These are phyloP conservation scores for Motacilla alba DNA, from an alignment of 2,113 vertebrate genomes.

Conservation along the genomic window DNA sequence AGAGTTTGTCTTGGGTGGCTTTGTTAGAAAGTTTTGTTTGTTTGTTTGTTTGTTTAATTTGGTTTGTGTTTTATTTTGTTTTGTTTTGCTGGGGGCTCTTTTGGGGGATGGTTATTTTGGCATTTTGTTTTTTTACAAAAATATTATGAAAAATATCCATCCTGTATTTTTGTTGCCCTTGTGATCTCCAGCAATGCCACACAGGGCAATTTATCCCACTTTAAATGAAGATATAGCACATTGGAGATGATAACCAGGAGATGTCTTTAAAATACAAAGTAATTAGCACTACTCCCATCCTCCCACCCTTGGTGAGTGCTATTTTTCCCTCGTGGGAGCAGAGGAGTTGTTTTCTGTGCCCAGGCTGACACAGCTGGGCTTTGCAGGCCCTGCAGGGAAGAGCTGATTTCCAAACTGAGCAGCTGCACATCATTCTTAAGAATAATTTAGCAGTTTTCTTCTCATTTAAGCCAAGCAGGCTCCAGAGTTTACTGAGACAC, in stretches of 20 bases:
- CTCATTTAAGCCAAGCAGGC: background rate
- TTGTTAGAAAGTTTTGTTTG: background rate
- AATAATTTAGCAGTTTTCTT: background rate
- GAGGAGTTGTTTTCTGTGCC: background rate
- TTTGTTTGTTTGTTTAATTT: background rate
- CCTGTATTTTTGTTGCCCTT: background rate
- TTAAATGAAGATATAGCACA: background rate
- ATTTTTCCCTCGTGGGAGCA: background rate
- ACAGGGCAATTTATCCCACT: background rate
- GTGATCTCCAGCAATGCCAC: background rate
- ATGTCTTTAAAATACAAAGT: background rate
- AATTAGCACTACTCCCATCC: background rate
- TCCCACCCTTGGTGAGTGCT: background rate
- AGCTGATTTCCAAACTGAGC: background rate
- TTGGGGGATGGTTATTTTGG: accelerated
- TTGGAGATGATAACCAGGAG: background rate
- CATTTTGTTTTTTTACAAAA: background rate
- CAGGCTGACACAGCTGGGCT: background rate
- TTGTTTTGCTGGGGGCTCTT: background rate
- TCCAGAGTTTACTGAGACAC: background rate
- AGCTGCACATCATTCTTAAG: background rate
- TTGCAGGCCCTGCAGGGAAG: background rate
- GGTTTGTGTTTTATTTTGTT: background rate
- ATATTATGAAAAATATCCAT: background rate
- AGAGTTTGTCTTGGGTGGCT: background rate